Evolutionary conservation across 2,888 invertebrate species (phyloP), one percentile per base, ranked within the genome.

Genomic region (Aquatica leii): DNA sequence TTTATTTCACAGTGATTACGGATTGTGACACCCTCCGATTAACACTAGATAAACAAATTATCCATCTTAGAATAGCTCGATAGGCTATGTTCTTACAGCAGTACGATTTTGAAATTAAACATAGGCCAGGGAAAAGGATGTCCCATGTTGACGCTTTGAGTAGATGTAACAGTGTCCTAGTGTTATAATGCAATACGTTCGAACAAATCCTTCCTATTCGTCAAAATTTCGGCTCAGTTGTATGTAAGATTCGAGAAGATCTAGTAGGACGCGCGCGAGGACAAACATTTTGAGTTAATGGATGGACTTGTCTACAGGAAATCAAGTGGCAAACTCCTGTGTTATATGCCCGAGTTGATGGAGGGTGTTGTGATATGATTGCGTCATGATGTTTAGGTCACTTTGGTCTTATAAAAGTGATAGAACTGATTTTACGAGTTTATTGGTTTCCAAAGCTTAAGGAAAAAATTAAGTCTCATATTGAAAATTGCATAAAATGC

Each of bases 371-470:
- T 37, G 2, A 37, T 37, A 5, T 3, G 37, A 2, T 37, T 11
- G 11, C 9, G 37, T 11, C 11, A 37, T 11, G 37, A 37, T 2
- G 12, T 3, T 37, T 37, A 12, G 37, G 37, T 37, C 37, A 12
- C 9, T 11, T 9, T 12, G 37, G 37, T 9, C 2, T 12, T 12
- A 2, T 3, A 11, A 37, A 37, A 12, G 12, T 12, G 2, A 9
- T 37, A 5, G 37, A 37, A 11, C 12, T 2, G n/a, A 37, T 12
- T 5, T n/a, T 12, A 37, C 2, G 12, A 11, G 9, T 37, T 37
- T 78, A 77, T 69, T 78, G 76, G 74, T 77, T 78, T 66, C 73
- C 76, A 4, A 70, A n/a, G n/a, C 69, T 76, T 62, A 70, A 61
- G 17, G 58, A 69, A 17, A 69, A 73, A 51, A 63, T 70, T 6